These are phyloP conservation scores for Trisateles emortualis DNA, from an alignment of 2,888 invertebrate genomes.

Conservation along the genomic window DNA sequence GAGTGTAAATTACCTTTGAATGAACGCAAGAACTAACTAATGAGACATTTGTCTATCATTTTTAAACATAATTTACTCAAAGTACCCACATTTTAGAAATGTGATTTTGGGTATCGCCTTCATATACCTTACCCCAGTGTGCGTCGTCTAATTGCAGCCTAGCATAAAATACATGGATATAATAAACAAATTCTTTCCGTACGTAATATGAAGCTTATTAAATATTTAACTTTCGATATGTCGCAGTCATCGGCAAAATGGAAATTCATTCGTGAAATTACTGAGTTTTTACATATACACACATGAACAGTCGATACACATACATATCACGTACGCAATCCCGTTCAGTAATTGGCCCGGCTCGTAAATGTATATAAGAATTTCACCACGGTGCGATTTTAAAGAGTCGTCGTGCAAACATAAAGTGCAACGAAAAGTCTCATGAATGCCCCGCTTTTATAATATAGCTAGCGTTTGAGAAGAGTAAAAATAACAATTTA, in stretches of 20 bases:
- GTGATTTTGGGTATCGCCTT: too few species aligned
- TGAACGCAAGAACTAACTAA: too few species aligned
- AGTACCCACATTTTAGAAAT: too few species aligned
- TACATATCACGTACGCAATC: conserved; percentile 18
- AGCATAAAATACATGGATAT: neutral
- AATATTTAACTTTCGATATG: neutral
- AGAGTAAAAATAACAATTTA: conserved; percentile 33
- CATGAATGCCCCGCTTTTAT: conserved; percentile 33
- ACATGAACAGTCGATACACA: conserved; percentile 1
- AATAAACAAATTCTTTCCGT: neutral
- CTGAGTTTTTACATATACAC: neutral
- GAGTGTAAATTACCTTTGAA: too few species aligned
- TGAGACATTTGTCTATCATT: too few species aligned
- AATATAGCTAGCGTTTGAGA: conserved; percentile 14
- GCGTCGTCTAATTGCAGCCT: neutral
- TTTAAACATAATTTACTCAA: too few species aligned
- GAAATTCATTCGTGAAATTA: conserved; percentile 7
- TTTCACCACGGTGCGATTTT: conserved; percentile 13
- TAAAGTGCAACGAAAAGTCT: conserved; percentile 22
- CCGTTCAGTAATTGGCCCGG: conserved; percentile 26
- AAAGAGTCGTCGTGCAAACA: conserved; percentile 16
- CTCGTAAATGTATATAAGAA: conserved; percentile 29
- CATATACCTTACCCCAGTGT: too few species aligned
- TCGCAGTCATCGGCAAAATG: conserved; percentile 13
- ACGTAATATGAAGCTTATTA: neutral